A percentile compares a stretch with the other conserved stretches of the same genome.
Evolutionary conservation across 2,113 vertebrate genomes (phyloP).

Genomic region (Ciconia boyciana): DNA sequence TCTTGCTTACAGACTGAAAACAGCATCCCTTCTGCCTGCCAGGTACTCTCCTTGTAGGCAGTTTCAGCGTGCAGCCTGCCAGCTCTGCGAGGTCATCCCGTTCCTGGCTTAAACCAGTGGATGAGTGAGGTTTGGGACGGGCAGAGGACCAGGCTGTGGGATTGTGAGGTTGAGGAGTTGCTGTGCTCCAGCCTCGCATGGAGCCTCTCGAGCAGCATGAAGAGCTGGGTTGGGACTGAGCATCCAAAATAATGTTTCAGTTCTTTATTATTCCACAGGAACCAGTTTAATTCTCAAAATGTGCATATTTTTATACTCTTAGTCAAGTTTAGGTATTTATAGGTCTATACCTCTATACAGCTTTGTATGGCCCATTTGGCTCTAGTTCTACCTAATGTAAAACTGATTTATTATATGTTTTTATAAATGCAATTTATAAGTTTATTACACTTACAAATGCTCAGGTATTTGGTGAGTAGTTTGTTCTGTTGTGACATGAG

Average conservation of each 20-base stretch:
- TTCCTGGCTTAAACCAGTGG: neutral
- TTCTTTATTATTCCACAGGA: neutral
- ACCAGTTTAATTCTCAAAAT: neutral
- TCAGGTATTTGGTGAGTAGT: neutral
- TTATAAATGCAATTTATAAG: neutral
- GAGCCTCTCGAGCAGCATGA: neutral
- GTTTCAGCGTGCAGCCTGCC: neutral
- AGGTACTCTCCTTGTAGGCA: neutral
- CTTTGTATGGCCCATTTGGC: neutral
- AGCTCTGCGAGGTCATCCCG: rapidly evolving
- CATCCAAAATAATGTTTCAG: neutral
- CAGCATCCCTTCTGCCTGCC: neutral
- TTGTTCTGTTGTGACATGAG: neutral
- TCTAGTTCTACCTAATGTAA: neutral
- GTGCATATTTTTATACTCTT: neutral
- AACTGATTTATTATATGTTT: neutral
- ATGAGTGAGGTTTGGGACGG: neutral
- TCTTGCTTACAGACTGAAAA: neutral
- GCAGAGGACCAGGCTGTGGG: neutral
- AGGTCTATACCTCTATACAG: neutral
- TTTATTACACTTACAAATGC: neutral
- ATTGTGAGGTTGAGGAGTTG: neutral
- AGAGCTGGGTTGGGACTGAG: neutral
- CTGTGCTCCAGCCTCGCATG: neutral
- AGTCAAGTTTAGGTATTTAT: neutral